Evolutionary conservation across 2,888 invertebrate species (phyloP), one percentile per base, ranked within the genome.

Genomic region (Leptopilina myrica): DNA sequence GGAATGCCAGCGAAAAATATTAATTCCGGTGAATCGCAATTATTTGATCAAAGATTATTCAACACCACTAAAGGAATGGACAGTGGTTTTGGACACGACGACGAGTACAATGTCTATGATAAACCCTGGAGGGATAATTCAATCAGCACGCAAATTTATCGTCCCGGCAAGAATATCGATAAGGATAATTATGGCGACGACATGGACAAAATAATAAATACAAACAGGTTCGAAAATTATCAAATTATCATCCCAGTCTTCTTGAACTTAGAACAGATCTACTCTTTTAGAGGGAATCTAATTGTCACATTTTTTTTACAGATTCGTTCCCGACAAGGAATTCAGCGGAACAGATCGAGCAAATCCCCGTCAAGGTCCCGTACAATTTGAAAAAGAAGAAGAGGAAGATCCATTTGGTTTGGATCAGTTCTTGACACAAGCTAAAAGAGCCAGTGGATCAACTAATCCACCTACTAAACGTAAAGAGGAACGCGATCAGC

Each of bases 321-420:
- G 98, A 86, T 99, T 99, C 93, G 98, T 99, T 26, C 98, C 99
- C 0, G 99, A 99, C 92, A 98, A 98, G 89, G 98, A 98, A 89
- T 99, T 99, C 88, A 96, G 97, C 8, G 99, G 99, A 0, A 97
- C 98, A 0, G 97, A 98, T 88, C 93, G 96, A 81, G 92, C 93
- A 26, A 93, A 94, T 59, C 92, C 95, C 0, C 94, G 98, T n/a
- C 94, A 95, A 11, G 98, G 98, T 0, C 99, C 99, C 0, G 99
- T 99, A 40, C 98, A 99, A 92, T 99, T 99, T 92, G 98, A 98
- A 89, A 95, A 95, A 85, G 73, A 69, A 49, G 69, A 69, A 14
- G 95, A 95, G 85, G 95, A 95, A 82, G 99, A 99, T 95, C 98
- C 99, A 83, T 99, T 99, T 92, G 99, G 99, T 91, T 93, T 99